Conservation (phyloP, 2,797 vertebrate species). For the Melanotaenia pygmaea region DNA sequence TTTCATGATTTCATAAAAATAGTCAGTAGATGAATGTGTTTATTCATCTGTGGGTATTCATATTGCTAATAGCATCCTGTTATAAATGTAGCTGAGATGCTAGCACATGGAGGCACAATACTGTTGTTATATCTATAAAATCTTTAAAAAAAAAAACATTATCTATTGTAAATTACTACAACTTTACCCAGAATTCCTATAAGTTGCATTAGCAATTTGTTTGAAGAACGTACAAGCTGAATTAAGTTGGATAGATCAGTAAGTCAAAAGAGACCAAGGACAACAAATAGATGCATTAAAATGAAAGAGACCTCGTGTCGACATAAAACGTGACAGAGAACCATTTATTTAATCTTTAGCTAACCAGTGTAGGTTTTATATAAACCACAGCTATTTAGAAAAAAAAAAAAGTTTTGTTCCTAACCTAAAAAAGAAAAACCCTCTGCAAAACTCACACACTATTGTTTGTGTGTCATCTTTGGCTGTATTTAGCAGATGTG, state of each 20-base stretch:
- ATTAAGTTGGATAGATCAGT: no score
- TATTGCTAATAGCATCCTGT: not conserved
- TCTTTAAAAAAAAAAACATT: not conserved
- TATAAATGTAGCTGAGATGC: not conserved
- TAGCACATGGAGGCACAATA: not conserved
- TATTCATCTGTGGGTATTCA: not conserved
- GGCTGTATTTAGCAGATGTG: no score
- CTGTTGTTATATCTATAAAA: not conserved
- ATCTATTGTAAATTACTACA: not conserved
- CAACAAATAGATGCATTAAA: not conserved
- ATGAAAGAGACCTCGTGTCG: not conserved
- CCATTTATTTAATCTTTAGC: no score
- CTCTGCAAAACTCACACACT: no score
- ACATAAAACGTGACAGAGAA: no score
- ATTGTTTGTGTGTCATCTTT: no score
- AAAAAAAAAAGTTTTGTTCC: no score
- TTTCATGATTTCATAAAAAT: not conserved
- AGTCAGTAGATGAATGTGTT: rapidly evolving
- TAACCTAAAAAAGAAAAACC: no score
- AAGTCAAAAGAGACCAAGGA: not conserved
- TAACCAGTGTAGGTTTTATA: no score
- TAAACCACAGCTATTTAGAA: no score
- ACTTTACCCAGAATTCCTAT: not conserved
- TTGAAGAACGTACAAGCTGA: rapidly evolving
- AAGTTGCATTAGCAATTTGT: not conserved